Conservation (phyloP, 2,113 vertebrate genomes). For the Pelecanoides urinatrix region DNA sequence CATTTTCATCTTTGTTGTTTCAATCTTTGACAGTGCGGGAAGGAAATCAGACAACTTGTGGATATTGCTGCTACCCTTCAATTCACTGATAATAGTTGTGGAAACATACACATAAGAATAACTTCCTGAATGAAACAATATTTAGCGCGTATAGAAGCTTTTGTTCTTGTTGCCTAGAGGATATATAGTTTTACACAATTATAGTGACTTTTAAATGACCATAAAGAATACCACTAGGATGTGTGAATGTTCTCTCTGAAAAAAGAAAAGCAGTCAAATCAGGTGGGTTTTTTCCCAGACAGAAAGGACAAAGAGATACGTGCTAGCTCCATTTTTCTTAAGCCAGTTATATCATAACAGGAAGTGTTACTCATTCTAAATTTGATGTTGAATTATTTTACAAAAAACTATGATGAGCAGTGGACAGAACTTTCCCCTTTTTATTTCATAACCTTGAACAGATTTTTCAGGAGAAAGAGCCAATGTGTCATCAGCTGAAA, state of each 20-base stretch:
- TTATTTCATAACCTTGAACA: not conserved
- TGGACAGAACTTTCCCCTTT: not conserved
- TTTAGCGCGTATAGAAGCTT: constrained; percentile 43
- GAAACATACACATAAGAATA: constrained; percentile 82
- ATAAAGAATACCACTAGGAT: not conserved
- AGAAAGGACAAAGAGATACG: not conserved
- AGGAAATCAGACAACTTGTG: constrained; percentile 80
- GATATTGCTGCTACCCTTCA: constrained; percentile 71
- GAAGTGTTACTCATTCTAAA: constrained; percentile 42
- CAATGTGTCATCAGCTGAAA: not conserved
- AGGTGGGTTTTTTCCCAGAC: not conserved
- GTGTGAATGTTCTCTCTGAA: not conserved
- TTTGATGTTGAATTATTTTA: not conserved
- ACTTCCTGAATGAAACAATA: constrained; percentile 81
- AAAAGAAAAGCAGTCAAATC: not conserved
- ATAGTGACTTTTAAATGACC: not conserved
- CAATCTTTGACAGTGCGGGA: constrained; percentile 72
- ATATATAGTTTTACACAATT: not conserved
- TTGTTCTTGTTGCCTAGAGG: constrained; percentile 25
- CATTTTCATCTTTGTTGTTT: constrained; percentile 80
- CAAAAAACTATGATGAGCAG: not conserved
- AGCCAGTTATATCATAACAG: constrained; percentile 40
- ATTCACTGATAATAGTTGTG: constrained; percentile 79
- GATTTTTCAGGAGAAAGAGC: not conserved
- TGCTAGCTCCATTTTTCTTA: not conserved